phyloP scores from a whole-genome alignment of 92 coral and sea anemone genomes.

The Palythoa grandis region DNA sequence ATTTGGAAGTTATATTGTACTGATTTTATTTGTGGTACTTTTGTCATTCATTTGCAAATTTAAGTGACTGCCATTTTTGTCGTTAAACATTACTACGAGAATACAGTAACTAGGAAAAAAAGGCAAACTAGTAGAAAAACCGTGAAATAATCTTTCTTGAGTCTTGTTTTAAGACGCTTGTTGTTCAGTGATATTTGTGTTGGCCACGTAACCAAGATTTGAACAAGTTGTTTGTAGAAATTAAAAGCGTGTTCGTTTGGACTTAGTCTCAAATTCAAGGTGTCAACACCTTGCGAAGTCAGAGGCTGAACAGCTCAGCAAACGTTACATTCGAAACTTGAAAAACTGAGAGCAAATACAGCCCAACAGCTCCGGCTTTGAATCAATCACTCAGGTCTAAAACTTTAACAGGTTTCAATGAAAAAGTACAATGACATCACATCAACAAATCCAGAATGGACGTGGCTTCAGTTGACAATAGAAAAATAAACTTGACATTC shows the following conservation, averaged over 20 bases:
- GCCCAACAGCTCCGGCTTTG: not conserved
- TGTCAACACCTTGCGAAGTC: not conserved
- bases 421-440: not conserved
- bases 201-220: no score
- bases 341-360: not conserved
- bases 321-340: not conserved
- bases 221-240: no score
- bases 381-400: not conserved
- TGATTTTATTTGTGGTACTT: not conserved
- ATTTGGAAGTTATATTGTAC: not conserved
- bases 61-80: not conserved
- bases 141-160: no score
- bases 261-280: not conserved
- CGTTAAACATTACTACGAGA: not conserved
- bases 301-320: not conserved
- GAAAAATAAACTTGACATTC: not conserved
- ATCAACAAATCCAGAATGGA: not conserved
- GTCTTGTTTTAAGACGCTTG: no score
- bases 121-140: no score
- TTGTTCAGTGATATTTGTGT: no score
- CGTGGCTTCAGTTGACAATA: not conserved
- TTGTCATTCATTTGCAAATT: not conserved
- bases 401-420: not conserved
- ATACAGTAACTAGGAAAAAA: no score
- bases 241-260: not conserved